phyloP scores from a whole-genome alignment of 2,888 invertebrate genomes.

The Sesia bembeciformis region DNA sequence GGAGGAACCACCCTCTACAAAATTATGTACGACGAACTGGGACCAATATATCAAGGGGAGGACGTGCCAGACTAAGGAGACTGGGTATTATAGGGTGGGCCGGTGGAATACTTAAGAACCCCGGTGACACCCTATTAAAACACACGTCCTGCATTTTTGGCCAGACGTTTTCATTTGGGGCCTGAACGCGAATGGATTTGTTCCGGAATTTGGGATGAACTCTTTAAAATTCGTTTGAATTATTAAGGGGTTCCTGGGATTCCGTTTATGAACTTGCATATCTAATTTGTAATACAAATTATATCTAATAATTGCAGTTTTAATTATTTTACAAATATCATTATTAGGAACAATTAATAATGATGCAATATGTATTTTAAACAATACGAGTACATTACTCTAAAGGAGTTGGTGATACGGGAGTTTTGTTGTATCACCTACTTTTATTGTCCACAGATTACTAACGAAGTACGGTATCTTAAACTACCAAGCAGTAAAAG shows the following conservation, averaged over 20 bases:
- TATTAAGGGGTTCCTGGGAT: not conserved
- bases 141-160: constrained; percentile 70
- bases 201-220: not conserved
- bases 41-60: constrained; percentile 74
- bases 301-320: no score
- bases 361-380: no score
- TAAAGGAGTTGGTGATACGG: no score
- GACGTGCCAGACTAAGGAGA: constrained; percentile 74
- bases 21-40: constrained; percentile 76
- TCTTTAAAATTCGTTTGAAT: constrained; percentile 5
- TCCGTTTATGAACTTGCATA: not conserved
- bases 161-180: constrained; percentile 64
- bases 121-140: constrained; percentile 73
- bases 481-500: no score
- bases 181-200: constrained; percentile 32
- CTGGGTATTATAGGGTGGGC: constrained; percentile 71
- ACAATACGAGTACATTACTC: no score
- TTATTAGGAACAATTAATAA: no score
- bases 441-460: no score
- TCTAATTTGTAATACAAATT: no score
- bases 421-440: no score
- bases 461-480: no score
- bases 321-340: no score
- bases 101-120: constrained; percentile 73
- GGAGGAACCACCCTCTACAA: constrained; percentile 61